phyloP scores from a whole-genome alignment of 2,113 vertebrate species.

The Ophiodon elongatus region DNA sequence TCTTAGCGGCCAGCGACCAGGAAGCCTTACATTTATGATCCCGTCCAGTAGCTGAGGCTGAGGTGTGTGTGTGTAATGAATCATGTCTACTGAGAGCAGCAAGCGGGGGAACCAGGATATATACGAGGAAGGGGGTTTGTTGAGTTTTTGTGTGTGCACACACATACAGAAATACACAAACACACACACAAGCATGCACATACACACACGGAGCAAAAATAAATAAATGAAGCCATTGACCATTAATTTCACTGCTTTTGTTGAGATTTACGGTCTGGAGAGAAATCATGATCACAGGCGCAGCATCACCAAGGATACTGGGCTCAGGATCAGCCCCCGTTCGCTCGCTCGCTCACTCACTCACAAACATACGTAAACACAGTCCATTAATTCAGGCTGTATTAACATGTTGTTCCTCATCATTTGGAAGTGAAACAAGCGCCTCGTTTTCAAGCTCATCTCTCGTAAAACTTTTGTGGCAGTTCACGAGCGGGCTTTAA shows the following conservation, averaged over 20 bases:
- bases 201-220: background rate
- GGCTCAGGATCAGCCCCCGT: conserved; percentile 13
- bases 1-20: conserved; percentile 51
- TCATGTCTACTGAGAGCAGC: conserved; percentile 51
- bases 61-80: conserved; percentile 49
- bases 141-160: conserved; percentile 11
- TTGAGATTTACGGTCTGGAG: conserved; percentile 57
- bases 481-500: background rate
- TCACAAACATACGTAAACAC: conserved; percentile 1
- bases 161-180: conserved; percentile 22
- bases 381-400: background rate
- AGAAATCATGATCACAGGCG: conserved; percentile 57
- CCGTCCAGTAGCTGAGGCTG: conserved; percentile 40
- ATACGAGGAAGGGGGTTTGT: conserved; percentile 18
- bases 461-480: background rate
- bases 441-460: background rate
- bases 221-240: conserved; percentile 47
- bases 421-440: background rate
- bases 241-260: conserved; percentile 70
- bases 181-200: background rate
- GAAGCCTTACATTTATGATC: conserved; percentile 69
- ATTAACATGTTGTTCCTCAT: background rate
- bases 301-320: conserved; percentile 53
- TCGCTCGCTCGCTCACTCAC: conserved; percentile 3
- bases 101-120: conserved; percentile 33